Base-by-base conservation (phyloP, 2,113 vertebrate species). In the Uropsilus gracilis region DNA sequence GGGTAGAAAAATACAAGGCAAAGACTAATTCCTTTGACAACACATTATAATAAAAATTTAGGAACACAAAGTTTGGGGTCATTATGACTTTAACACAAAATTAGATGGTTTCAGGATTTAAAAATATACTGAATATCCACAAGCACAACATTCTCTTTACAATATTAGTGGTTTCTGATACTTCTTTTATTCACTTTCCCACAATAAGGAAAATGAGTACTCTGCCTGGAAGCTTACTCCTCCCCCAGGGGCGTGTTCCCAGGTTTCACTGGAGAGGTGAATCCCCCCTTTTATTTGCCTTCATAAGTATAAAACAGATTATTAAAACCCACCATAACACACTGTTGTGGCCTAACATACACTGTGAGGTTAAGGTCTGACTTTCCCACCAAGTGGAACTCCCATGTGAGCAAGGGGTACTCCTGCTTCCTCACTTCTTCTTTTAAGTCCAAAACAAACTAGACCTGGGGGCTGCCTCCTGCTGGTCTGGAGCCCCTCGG, bases 401-500 rank as follows among this genome's bases (percentile, higher is more conserved):
- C 34, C 39, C 8, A 24, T 1, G 17, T 0, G 0, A 6, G 13
- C 69, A 72, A 72, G 46, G 28, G 18, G 9, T 1, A 3, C 5
- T 75, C 50, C 75, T 30, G 26, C 16, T 75, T 34, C 28, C 26
- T n/a, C 78, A n/a, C 18, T 10, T 64, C 37, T 32, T 10, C 39
- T 9, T 4, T 10, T 16, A 50, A 50, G 18, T 16, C 16, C 59
- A n/a, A 30, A 37, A 18, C 9, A 48, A 32, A 50, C n/a, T 39
- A n/a, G 18, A 61, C 22, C 57, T 39, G 10, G n/a, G 53, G 42
- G 18, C 73, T 71, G n/a, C n/a, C 28, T 63, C 42, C 55, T 34
- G 16, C 53, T 39, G 18, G 28, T 39, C n/a, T n/a, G 30, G 42
- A 64, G 73, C 18, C 59, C 28, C 53, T 39, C n/a, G 28, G 30